Evolutionary conservation across 2,888 invertebrate species (phyloP), one percentile per base, ranked within the genome.

Genomic region (Lottia scabra): DNA sequence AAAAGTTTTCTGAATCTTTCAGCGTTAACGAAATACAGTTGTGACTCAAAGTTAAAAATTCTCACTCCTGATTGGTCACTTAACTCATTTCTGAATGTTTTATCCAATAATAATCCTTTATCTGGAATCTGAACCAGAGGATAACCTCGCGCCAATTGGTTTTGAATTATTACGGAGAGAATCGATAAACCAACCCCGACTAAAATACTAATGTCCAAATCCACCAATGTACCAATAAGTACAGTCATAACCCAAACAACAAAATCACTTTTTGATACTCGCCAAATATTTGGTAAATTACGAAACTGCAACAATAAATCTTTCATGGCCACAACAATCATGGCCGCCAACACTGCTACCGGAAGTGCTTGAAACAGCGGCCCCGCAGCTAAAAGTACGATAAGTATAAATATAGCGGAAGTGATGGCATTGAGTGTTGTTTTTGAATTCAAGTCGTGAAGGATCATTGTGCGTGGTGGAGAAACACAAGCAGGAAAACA

Each of bases 251-350:
- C 44, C 85, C 87, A 87, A 12, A 84, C 83, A 15, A 92, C 81
- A 0, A 94, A 95, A 86, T 97, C 96, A 82, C 94, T 90, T 82
- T 92, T 93, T 78, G 95, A 95, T 26, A 94, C 89, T 80, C 91
- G 92, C 94, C 95, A 96, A 79, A 95, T 93, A 78, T 91, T 91
- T 23, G 90, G 88, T 0, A 96, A 90, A 66, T 94, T 93, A 87
- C 91, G 80, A 19, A 93, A 91, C 90, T 95, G 95, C 86, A 93
- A 88, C 69, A 91, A 85, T 16, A 90, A 81, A 44, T 88, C 84
- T 72, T 90, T 87, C 79, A 91, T 82, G 19, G 89, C 87, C 16
- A 89, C 89, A 26, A 89, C 83, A 64, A 91, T 90, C 76, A 91
- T 90, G 45, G 88, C 87, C 13, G 90, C 89, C 4, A 91, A 83